phyloP scores from a whole-genome alignment of 2,888 invertebrate species.

The Pandemis cinnamomeana region DNA sequence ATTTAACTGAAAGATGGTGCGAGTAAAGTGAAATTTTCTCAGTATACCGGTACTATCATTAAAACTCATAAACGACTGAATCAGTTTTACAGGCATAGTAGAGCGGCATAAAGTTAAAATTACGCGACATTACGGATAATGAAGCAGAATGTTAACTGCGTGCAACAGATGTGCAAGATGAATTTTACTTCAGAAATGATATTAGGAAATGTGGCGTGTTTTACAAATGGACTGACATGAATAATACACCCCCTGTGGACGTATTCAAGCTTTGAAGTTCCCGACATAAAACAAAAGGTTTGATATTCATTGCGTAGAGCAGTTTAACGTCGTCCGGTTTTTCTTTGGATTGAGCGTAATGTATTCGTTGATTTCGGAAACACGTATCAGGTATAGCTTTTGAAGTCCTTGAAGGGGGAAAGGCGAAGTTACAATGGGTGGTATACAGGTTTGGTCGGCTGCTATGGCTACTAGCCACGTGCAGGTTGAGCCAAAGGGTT shows the following conservation, averaged over 20 bases:
- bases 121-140: slow-evolving; percentile 4
- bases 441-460: neutral
- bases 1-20: too few species aligned
- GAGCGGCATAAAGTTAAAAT: neutral
- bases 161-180: slow-evolving; percentile 25
- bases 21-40: too few species aligned
- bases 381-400: neutral
- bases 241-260: neutral
- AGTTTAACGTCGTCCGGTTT: neutral
- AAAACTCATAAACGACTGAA: neutral
- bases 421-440: slow-evolving; percentile 5
- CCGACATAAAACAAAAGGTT: neutral
- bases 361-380: neutral
- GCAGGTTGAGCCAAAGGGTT: neutral
- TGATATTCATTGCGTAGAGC: neutral
- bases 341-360: neutral
- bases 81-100: neutral
- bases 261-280: neutral
- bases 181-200: slow-evolving; percentile 8
- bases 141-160: slow-evolving; percentile 8
- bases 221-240: slow-evolving; percentile 16
- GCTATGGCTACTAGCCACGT: neutral
- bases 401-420: slow-evolving; percentile 3
- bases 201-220: slow-evolving; percentile 20
- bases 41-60: neutral